Evolutionary conservation across 1,140 invertebrate genomes (phyloP).

Genomic region (Macrostomum lignano): DNA sequence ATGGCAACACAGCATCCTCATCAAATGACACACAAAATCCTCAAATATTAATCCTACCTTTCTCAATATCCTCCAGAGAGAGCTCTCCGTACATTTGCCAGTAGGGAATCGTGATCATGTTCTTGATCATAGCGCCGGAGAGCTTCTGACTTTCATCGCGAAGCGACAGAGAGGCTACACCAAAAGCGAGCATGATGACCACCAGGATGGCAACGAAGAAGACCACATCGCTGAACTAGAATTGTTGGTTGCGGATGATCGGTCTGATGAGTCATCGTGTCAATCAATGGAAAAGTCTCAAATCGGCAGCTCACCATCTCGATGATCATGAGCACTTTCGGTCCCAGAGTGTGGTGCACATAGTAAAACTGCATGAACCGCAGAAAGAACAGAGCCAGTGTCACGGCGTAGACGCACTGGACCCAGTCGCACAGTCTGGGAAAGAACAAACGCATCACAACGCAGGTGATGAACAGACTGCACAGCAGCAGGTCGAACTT

Average conservation of each 20-base stretch:
- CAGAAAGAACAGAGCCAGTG: constrained; percentile 14
- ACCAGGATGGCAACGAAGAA: constrained; percentile 21
- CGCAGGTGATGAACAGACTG: constrained; percentile 12
- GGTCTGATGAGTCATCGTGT: too few relatives aligned
- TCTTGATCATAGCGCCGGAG: constrained; percentile 12
- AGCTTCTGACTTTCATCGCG: constrained; percentile 14
- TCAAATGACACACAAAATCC: too few relatives aligned
- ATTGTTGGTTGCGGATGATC: too few relatives aligned
- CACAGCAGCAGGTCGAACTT: constrained; percentile 18
- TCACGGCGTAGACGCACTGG: constrained; percentile 12
- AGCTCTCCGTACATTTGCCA: constrained; percentile 25
- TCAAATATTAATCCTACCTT: constrained; percentile 12
- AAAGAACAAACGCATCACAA: constrained; percentile 12
- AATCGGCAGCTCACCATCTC: constrained; percentile 19
- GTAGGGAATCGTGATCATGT: constrained; percentile 19
- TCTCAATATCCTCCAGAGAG: constrained; percentile 17
- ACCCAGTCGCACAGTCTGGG: constrained; percentile 11
- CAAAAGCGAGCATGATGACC: constrained; percentile 21
- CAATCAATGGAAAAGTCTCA: too few relatives aligned
- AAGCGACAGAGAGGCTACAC: constrained; percentile 17
- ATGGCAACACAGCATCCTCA: too few relatives aligned
- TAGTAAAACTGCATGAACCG: constrained; percentile 19
- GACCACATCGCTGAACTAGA: constrained; percentile 18
- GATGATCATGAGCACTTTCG: constrained; percentile 23
- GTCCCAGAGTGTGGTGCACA: constrained; percentile 19